Base-by-base conservation (phyloP, 2,797 vertebrate species). In the Scleropages formosus region DNA sequence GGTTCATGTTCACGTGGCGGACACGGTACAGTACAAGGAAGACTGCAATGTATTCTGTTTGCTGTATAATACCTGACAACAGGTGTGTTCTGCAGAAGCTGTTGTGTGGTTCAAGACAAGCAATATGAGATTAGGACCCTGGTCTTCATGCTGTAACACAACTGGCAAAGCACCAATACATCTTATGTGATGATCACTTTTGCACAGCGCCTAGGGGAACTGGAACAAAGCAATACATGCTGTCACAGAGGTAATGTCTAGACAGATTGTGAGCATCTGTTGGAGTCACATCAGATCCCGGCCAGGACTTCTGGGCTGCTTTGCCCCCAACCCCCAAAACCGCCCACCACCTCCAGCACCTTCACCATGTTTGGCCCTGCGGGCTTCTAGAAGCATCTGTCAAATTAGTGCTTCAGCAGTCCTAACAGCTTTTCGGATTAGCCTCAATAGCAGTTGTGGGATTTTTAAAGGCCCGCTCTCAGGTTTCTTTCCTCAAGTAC, bases 21-120 rank as follows among this genome's bases (percentile, higher is more conserved):
- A 93, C 53, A 83, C 94, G 94, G 97, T 99, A 90, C 62, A 73
- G 16, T 47, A 47, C 26, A 60, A 20, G 60, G 22, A 68, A 47
- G 67, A 20, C 12, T 31, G 18, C 53, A 20, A n/a, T 59, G 20
- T 51, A 22, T 49, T 16, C 49, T 69, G 12, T 22, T 24, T 39
- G 39, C 18, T 46, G n/a, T 39, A 46, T 46, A 47, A 22, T 39
- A 6, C 6, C 2, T 39, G n/a, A n/a, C n/a, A n/a, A 39, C 39
- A 46, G 13, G 39, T 18, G 18, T 18, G 64, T 44, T n/a, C 44
- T 47, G 8, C n/a, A 44, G 22, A 47, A 26, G 4, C 27, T n/a
- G n/a, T n/a, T n/a, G 39, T 16, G 31, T 31, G 13, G 18, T 22
- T 15, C 26, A 13, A 15, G 67, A 6, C 18, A 39, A 18, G 53